Evolutionary conservation across 2,888 invertebrate genomes (phyloP), one percentile per base, ranked within the genome.

Genomic region (Cheilosia scutellata): DNA sequence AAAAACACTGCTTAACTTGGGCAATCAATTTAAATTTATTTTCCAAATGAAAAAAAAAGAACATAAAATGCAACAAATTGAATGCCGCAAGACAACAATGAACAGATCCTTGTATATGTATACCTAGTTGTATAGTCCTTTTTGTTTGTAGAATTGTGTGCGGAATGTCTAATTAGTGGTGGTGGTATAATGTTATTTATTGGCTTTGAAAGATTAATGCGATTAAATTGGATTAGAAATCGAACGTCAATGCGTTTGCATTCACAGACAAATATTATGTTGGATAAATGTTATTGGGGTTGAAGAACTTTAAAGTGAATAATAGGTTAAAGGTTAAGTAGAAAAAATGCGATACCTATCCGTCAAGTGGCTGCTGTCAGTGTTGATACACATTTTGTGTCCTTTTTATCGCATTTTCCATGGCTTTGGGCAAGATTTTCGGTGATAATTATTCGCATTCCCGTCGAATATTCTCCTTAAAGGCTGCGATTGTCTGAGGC

Each of bases 21-120:
- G 53, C 47, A 70, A 77, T 77, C 68, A 77, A 77, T 70, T 63
- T 78, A 70, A 62, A 77, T 78, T 70, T 62, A 53, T n/a, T 63
- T 55, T 42, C 11, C 20, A 2, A 20, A 44, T 20, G n/a, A 44
- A 57, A 53, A 31, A 29, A 13, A 31, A 29, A 13, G 11, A 49
- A n/a, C 16, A 16, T n/a, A 62, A 25, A 29, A n/a, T 29, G 62
- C 16, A 33, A 53, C 16, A 40, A 68, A 68, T 44, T 57, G 40
- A 68, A 57, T 20, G 44, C 16, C 44, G 31, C n/a, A 31, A 25
- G 44, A 47, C 44, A 33, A 37, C 25, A 29, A 16, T 7, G 20
- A 16, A 1, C 16, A n/a, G 42, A 9, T 16, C 44, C 16, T 44
- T 44, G 44, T 16, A 4, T 33, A 3, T 33, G 2, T 33, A 3